These are phyloP conservation scores for Drosophila takahashii DNA, from an alignment of 1,140 invertebrate species.

Conservation along the genomic window DNA sequence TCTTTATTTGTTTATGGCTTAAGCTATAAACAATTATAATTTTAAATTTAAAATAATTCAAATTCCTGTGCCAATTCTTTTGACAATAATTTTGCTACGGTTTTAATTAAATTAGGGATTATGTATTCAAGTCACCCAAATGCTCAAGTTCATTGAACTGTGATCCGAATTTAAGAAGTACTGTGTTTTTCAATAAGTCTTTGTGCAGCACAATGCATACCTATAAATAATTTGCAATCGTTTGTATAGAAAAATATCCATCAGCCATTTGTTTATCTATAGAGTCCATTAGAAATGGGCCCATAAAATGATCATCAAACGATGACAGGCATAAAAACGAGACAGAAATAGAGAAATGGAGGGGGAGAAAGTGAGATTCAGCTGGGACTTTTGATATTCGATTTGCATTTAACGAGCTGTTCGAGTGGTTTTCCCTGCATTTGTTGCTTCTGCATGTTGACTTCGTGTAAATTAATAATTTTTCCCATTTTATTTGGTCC, in stretches of 20 bases:
- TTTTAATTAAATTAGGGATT: no score
- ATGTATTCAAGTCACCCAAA: no score
- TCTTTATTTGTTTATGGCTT: background rate
- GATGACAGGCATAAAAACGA: conserved; percentile 36
- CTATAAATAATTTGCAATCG: no score
- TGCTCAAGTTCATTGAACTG: background rate
- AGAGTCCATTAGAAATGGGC: conserved; percentile 36
- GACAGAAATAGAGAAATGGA: conserved; percentile 15
- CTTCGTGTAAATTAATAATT: conserved; percentile 46
- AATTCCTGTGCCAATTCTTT: no score
- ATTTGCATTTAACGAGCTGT: conserved; percentile 57
- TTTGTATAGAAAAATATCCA: conserved; percentile 7
- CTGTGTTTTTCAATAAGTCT: background rate
- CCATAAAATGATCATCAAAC: conserved; percentile 42
- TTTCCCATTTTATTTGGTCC: conserved; percentile 4
- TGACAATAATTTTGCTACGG: no score
- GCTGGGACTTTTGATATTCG: conserved; percentile 1
- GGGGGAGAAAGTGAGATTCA: background rate
- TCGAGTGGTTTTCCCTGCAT: conserved; percentile 39
- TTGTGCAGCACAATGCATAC: no score
- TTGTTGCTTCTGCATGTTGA: conserved; percentile 20
- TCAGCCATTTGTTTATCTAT: conserved; percentile 1
- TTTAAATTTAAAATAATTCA: background rate
- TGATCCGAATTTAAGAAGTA: background rate
- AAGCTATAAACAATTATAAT: background rate